Evolutionary conservation across 2,797 vertebrate species (phyloP).

Genomic region (Sebastolobus altivelis): DNA sequence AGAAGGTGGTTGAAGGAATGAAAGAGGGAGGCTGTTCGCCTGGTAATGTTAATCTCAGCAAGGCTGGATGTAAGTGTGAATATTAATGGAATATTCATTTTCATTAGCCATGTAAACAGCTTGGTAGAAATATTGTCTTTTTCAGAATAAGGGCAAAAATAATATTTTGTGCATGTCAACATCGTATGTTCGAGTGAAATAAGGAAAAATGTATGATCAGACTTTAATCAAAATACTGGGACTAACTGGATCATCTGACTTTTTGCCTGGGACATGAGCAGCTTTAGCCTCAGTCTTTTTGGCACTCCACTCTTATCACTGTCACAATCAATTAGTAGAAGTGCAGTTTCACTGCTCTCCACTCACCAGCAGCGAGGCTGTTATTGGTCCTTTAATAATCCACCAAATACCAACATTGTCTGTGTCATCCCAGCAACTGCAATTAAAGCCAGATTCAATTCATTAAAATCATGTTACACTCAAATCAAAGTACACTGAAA

Average conservation of each 20-base stretch:
- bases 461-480: background rate
- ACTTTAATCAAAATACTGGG: background rate
- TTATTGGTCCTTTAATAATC: slow-evolving; percentile 94
- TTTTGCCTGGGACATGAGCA: background rate
- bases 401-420: slow-evolving; percentile 87
- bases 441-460: slow-evolving; percentile 34
- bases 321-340: background rate
- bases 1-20: too few species aligned
- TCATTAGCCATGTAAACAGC: too few species aligned
- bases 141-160: too few species aligned
- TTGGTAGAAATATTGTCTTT: too few species aligned
- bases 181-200: background rate
- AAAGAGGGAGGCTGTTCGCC: too few species aligned
- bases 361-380: slow-evolving; percentile 90
- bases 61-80: too few species aligned
- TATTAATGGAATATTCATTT: too few species aligned
- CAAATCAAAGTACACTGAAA: background rate
- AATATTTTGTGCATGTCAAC: background rate
- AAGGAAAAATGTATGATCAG: background rate
- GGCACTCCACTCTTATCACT: background rate
- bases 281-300: background rate
- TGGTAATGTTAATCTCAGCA: too few species aligned
- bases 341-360: background rate
- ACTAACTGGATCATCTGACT: background rate
- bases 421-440: slow-evolving; percentile 92